Evolutionary conservation across 2,113 vertebrate species (phyloP).

Genomic region (Agapornis roseicollis): DNA sequence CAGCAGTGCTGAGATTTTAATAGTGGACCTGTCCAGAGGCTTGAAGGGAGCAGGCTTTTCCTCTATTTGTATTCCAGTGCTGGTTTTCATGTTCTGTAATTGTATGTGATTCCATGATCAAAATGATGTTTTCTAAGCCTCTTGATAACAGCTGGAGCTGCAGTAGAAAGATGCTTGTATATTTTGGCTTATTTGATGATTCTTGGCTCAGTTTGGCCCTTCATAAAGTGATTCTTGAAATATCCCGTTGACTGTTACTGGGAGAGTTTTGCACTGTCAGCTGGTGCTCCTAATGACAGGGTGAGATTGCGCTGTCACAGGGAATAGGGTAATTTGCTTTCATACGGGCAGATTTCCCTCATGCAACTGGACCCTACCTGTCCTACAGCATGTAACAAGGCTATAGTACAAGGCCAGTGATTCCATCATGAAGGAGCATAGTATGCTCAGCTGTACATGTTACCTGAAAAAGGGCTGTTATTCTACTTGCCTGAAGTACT

Average conservation of each 20-base stretch:
- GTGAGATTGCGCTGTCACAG: accelerated
- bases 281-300: not conserved
- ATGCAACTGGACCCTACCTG: not conserved
- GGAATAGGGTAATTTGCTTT: not conserved
- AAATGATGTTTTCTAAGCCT: not conserved
- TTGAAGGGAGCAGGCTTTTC: not conserved
- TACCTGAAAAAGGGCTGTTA: not conserved
- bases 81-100: not conserved
- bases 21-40: not conserved
- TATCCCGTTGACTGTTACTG: not conserved
- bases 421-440: not conserved
- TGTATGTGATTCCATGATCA: not conserved
- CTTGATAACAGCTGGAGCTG: not conserved
- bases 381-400: not conserved
- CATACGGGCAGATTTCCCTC: not conserved
- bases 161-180: not conserved
- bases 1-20: not conserved
- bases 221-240: not conserved
- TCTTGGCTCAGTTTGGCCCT: not conserved
- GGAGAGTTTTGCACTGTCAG: not conserved
- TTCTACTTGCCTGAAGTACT: not conserved
- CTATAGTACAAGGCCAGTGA: accelerated
- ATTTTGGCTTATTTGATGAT: not conserved
- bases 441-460: not conserved
- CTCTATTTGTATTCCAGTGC: not conserved